These are phyloP conservation scores for Sapayoa aenigma DNA, from an alignment of 2,113 vertebrate genomes.

Conservation along the genomic window DNA sequence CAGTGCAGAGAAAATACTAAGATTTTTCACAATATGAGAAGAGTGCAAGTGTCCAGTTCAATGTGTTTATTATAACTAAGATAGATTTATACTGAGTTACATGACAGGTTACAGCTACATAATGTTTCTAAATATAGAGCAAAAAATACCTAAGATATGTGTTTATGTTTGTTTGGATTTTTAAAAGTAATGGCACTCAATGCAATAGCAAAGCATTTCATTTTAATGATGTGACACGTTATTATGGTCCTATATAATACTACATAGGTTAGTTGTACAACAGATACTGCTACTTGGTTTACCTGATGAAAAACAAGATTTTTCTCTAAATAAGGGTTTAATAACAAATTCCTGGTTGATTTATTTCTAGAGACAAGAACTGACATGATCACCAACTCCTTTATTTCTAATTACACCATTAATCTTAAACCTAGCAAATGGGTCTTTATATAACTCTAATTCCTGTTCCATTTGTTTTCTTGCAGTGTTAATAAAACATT, in stretches of 20 bases:
- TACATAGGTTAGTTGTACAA: not conserved
- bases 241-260: not conserved
- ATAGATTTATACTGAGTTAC: not conserved
- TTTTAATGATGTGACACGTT: not conserved
- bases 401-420: not conserved
- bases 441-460: not conserved
- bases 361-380: not conserved
- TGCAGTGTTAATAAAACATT: not conserved
- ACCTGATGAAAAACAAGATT: not conserved
- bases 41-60: not conserved
- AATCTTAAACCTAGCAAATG: not conserved
- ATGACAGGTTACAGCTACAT: not conserved
- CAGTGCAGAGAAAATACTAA: not conserved
- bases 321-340: not conserved
- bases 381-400: not conserved
- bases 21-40: not conserved
- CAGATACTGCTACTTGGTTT: not conserved
- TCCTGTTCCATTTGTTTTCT: not conserved
- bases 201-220: not conserved
- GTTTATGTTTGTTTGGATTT: not conserved
- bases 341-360: not conserved
- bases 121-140: not conserved
- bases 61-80: slow-evolving; percentile 6
- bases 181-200: not conserved
- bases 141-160: not conserved